A percentile compares a stretch with the other conserved stretches of the same genome.
Evolutionary conservation across 1,140 invertebrate species (phyloP).

Genomic region (Plectrocnemia conspersa): DNA sequence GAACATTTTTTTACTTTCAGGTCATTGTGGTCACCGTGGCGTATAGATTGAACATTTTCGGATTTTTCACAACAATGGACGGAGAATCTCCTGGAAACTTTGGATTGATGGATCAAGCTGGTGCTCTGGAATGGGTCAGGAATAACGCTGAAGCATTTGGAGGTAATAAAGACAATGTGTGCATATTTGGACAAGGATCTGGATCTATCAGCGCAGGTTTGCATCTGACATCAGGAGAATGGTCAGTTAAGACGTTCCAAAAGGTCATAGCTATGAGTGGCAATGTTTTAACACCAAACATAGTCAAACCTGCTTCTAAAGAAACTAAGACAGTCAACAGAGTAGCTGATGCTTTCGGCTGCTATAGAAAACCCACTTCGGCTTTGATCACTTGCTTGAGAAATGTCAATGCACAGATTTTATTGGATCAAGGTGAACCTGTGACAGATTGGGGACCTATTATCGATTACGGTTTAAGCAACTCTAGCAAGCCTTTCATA

Average conservation of each 20-base stretch:
- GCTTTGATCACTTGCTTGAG: constrained; percentile 64
- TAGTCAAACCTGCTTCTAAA: constrained; percentile 52
- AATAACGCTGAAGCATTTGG: constrained; percentile 82
- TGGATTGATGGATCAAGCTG: constrained; percentile 86
- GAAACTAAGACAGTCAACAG: constrained; percentile 53
- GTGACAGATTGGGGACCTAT: constrained; percentile 70
- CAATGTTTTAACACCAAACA: constrained; percentile 57
- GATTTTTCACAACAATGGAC: constrained; percentile 84
- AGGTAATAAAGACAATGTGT: constrained; percentile 77
- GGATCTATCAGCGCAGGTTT: constrained; percentile 71
- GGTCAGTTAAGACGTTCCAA: constrained; percentile 57
- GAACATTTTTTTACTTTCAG: constrained; percentile 44
- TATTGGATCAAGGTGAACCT: constrained; percentile 59
- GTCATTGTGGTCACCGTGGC: constrained; percentile 73
- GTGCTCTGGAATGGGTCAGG: constrained; percentile 80
- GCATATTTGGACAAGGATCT: constrained; percentile 81
- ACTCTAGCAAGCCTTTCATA: constrained; percentile 61
- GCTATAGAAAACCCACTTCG: constrained; percentile 58
- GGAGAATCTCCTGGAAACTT: constrained; percentile 84
- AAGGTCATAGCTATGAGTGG: constrained; percentile 71
- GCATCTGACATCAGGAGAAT: constrained; percentile 58
- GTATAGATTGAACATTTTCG: constrained; percentile 77
- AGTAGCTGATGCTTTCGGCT: constrained; percentile 62
- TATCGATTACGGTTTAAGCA: constrained; percentile 65
- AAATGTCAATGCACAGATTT: constrained; percentile 51